A percentile compares a stretch with the other conserved stretches of the same genome.
phyloP scores from a whole-genome alignment of 64 coral and sea anemone genomes.

The Actinia tenebrosa region DNA sequence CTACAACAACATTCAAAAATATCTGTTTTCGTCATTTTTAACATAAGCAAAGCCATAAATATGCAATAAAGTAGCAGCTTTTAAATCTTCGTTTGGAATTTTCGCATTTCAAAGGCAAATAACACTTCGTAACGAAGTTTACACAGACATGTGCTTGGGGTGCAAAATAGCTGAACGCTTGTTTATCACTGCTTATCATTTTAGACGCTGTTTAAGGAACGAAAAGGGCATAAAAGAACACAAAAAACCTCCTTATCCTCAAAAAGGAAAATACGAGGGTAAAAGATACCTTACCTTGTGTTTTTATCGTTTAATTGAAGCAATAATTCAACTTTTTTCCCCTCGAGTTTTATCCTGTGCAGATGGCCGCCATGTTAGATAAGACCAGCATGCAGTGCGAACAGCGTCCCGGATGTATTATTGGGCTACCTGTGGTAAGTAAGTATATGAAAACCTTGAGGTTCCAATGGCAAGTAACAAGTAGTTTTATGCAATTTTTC shows the following conservation, averaged over 20 bases:
- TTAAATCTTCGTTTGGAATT: too few species aligned
- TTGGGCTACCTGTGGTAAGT: slow-evolving; percentile 2
- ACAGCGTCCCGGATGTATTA: background rate
- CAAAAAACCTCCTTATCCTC: background rate
- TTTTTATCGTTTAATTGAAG: background rate
- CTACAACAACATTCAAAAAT: background rate
- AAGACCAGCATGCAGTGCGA: slow-evolving; percentile 11
- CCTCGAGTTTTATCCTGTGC: background rate
- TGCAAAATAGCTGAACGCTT: background rate
- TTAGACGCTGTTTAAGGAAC: background rate
- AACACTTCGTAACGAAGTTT: background rate
- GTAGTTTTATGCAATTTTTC: too few species aligned
- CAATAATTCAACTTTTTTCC: background rate
- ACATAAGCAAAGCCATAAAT: too few species aligned
- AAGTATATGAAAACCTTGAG: too few species aligned
- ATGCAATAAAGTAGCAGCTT: too few species aligned
- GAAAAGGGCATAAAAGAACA: background rate
- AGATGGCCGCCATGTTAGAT: slow-evolving; percentile 12
- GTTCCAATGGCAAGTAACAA: too few species aligned
- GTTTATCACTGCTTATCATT: background rate
- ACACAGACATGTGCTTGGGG: background rate
- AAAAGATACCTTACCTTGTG: background rate
- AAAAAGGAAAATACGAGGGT: background rate
- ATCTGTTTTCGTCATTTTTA: background rate
- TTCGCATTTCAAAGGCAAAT: background rate